These are phyloP conservation scores for Cantharis lateralis DNA, from an alignment of 2,888 invertebrate genomes.

Conservation along the genomic window DNA sequence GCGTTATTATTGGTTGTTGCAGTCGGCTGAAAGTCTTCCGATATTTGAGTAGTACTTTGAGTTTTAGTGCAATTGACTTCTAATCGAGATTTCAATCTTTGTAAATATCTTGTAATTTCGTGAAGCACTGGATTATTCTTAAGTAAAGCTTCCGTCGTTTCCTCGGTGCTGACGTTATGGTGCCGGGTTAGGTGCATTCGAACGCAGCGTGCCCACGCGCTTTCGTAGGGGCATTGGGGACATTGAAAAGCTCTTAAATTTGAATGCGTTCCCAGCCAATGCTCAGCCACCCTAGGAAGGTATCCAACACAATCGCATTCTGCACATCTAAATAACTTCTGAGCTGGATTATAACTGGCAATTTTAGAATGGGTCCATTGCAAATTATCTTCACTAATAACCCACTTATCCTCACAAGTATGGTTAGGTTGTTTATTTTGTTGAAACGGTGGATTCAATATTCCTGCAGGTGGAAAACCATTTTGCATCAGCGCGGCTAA, in stretches of 20 bases:
- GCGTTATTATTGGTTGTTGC: conserved; percentile 19
- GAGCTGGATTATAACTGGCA: conserved; percentile 77
- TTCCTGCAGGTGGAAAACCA: conserved; percentile 70
- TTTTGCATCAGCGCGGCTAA: conserved; percentile 78
- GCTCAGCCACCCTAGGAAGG: conserved; percentile 73
- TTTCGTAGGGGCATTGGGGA: conserved; percentile 73
- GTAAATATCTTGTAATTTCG: conserved; percentile 73
- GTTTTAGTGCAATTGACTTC: conserved; percentile 55
- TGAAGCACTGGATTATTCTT: conserved; percentile 76
- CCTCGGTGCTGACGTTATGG: conserved; percentile 70
- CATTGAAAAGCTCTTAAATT: conserved; percentile 68
- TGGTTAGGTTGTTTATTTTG: conserved; percentile 47
- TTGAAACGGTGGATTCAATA: conserved; percentile 65
- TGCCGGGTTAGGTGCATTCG: conserved; percentile 73
- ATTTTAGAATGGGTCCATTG: conserved; percentile 80
- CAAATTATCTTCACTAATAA: conserved; percentile 71
- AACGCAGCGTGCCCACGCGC: conserved; percentile 77
- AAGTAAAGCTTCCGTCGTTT: conserved; percentile 64
- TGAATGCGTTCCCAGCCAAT: conserved; percentile 77
- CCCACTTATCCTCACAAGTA: conserved; percentile 61
- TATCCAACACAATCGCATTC: conserved; percentile 79
- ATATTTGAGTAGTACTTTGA: conserved; percentile 42
- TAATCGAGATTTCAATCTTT: conserved; percentile 69
- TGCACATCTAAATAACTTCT: conserved; percentile 74
- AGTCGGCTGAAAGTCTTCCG: conserved; percentile 41